These are phyloP conservation scores for Tetragonula clypearis DNA, from an alignment of 1,140 invertebrate species.

Conservation along the genomic window DNA sequence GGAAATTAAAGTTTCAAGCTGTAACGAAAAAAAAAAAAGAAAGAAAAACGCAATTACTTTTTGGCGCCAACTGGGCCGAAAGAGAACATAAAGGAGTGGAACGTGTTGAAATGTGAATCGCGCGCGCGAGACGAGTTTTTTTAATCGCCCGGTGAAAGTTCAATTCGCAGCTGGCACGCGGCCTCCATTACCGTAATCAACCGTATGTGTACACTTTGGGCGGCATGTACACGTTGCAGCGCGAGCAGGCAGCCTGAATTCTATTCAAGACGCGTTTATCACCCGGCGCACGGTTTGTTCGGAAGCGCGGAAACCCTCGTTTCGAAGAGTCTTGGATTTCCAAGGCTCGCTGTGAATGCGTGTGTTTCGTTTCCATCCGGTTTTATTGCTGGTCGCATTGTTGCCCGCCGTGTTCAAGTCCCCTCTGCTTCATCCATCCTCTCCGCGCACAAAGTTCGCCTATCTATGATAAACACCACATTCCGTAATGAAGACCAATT, in stretches of 20 bases:
- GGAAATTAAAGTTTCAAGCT: no score
- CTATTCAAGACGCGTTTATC: constrained; percentile 42
- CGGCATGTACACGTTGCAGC: background rate
- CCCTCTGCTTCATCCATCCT: constrained; percentile 17
- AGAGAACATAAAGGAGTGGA: background rate
- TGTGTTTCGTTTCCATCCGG: constrained; percentile 27
- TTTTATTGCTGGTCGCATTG: constrained; percentile 36
- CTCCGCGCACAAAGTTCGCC: background rate
- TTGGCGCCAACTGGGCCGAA: no score
- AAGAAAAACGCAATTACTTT: no score
- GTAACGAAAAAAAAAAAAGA: no score
- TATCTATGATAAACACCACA: background rate
- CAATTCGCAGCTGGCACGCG: constrained; percentile 1
- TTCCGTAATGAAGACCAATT: background rate
- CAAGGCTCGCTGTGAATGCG: constrained; percentile 2
- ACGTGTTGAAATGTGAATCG: background rate
- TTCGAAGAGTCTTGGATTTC: constrained; percentile 21
- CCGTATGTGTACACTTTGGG: background rate
- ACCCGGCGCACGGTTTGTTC: constrained; percentile 18
- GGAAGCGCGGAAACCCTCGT: constrained; percentile 27
- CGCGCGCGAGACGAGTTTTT: background rate
- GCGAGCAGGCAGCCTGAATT: constrained; percentile 17
- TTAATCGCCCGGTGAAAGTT: constrained; percentile 11
- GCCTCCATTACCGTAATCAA: constrained; percentile 42
- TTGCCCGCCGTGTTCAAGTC: background rate